Base-by-base conservation (phyloP, 1,140 invertebrate species). In the Drosophila watanabei region DNA sequence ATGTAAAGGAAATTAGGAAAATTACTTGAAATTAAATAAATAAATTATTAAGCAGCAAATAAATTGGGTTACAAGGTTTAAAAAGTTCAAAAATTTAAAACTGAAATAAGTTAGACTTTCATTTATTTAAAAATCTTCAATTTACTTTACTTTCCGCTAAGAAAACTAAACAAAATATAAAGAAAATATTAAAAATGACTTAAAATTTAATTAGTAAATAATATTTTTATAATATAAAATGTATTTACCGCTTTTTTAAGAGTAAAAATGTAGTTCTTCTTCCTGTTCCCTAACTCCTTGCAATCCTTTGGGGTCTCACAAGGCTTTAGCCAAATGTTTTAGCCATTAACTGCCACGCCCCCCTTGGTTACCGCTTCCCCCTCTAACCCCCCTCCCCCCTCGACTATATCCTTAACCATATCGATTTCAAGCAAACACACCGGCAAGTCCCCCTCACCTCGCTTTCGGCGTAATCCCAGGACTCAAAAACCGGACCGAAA, bases 401-500 rank as follows among this genome's bases (percentile, higher is more conserved):
- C 14, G 4, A n/a, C 4, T 5, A 14, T 30, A 30, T 11, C 49
- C 60, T n/a, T 54, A 54, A 28, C 41, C 70, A 24, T 61, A 75
- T 75, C 71, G 71, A 75, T 75, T 75, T 57, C 54, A 39, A 57
- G 54, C 39, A 24, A 24, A 37, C 49, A 52, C 52, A 32, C 52
- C 52, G 33, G 4, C 52, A 10, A 37, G 9, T 24, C 20, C 20
- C 52, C 14, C 35, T 9, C 1, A 28, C 54, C 39, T n/a, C 4
- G 16, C 10, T 14, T 14, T 48, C 9, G 46, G 30, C 14, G 20
- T 57, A 57, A 24, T 51, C 54, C 54, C 69, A 8, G 20, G 58
- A 71, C 54, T 35, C 33, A 48, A 65, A 43, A 43, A 43, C 18
- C 18, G 32, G 16, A 60, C 48, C 49, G 24, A 11, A 30, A n/a